Evolutionary conservation across 1,140 invertebrate species (phyloP).

Genomic region (Nasonia giraulti): DNA sequence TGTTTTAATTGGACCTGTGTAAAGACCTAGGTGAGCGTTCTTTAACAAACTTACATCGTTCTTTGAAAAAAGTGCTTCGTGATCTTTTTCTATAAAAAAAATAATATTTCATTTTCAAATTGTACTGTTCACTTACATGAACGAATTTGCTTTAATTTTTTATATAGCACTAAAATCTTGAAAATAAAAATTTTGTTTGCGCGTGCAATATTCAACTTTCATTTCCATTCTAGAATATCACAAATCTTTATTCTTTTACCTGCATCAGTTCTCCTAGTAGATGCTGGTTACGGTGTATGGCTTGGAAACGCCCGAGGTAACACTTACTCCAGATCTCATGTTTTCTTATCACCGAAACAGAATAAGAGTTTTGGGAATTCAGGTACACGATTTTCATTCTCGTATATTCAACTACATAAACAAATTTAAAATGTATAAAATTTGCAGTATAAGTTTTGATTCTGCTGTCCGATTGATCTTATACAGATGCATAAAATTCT

Average conservation of each 20-base stretch:
- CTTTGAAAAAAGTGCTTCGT: neutral
- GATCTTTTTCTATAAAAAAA: no score
- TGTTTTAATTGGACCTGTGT: slow-evolving; percentile 68
- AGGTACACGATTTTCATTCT: slow-evolving; percentile 66
- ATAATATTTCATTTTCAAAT: no score
- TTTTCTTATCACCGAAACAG: slow-evolving; percentile 72
- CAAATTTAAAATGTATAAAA: neutral
- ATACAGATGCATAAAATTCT: no score
- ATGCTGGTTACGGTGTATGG: slow-evolving; percentile 82
- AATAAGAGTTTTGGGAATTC: slow-evolving; percentile 76
- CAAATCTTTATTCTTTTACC: slow-evolving; percentile 51
- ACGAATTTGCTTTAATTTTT: no score
- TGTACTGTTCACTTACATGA: no score
- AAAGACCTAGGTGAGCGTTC: slow-evolving; percentile 62
- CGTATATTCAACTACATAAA: neutral
- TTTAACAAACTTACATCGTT: neutral
- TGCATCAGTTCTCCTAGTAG: slow-evolving; percentile 79
- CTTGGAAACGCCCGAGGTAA: slow-evolving; percentile 81
- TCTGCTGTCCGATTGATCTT: no score
- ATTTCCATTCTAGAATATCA: slow-evolving; percentile 28
- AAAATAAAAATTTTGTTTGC: neutral
- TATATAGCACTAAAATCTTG: no score
- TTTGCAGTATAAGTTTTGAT: no score
- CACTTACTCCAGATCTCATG: slow-evolving; percentile 79
- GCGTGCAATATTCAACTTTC: neutral